These are phyloP conservation scores for Psococerastis gibbosa DNA, from an alignment of 2,888 invertebrate genomes.

Conservation along the genomic window DNA sequence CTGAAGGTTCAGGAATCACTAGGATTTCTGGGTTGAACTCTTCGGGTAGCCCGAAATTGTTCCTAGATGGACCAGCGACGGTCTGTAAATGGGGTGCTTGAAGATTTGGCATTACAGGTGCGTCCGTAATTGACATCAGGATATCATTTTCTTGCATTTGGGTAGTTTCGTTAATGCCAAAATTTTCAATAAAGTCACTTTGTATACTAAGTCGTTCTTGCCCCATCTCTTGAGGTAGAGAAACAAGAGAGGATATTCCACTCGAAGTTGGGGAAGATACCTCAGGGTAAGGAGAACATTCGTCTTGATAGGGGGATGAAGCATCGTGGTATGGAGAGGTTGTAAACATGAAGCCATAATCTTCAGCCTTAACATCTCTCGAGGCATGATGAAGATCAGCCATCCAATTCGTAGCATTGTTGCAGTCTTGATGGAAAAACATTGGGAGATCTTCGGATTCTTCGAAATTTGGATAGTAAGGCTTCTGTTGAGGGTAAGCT, in stretches of 20 bases:
- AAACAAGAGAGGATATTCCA: background rate
- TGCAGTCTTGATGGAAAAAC: background rate
- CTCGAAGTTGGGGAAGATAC: slow-evolving; percentile 2
- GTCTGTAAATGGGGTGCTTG: background rate
- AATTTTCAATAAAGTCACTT: background rate
- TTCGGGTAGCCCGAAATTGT: background rate
- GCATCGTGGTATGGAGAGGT: too few relatives aligned
- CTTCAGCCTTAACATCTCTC: background rate
- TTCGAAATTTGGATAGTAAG: background rate
- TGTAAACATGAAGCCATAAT: background rate
- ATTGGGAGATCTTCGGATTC: background rate
- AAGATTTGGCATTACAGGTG: slow-evolving; percentile 5
- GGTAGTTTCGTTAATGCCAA: background rate
- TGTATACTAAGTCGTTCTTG: background rate
- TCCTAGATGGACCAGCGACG: background rate
- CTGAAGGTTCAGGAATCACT: background rate
- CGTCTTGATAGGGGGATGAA: too few relatives aligned
- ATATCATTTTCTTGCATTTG: background rate
- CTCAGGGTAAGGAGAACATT: background rate
- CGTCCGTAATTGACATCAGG: background rate
- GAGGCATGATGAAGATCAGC: too few relatives aligned
- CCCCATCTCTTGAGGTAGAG: background rate
- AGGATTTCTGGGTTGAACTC: slow-evolving; percentile 1
- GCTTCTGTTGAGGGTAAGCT: background rate
- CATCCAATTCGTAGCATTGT: too few relatives aligned